These are phyloP conservation scores for Cheilosia pagana DNA, from an alignment of 2,888 invertebrate species.

Conservation along the genomic window DNA sequence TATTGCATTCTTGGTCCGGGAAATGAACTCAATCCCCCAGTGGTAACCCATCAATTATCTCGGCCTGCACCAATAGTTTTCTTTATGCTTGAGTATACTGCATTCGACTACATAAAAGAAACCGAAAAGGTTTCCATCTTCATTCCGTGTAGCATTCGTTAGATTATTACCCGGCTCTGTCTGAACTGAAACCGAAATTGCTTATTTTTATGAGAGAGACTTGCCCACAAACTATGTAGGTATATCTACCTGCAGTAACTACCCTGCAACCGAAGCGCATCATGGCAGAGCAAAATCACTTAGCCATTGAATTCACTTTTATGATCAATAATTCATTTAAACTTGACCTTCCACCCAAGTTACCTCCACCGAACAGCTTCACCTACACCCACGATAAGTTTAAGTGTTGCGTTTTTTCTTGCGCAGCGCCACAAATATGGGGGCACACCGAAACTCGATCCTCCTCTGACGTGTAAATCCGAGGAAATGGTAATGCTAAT, in stretches of 20 bases:
- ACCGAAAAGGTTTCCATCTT: conserved; percentile 34
- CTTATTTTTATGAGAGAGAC: conserved; percentile 53
- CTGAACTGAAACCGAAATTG: conserved; percentile 42
- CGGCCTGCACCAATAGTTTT: conserved; percentile 19
- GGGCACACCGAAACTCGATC: conserved; percentile 1
- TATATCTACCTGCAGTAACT: neutral
- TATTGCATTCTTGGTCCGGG: conserved; percentile 28
- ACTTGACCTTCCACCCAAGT: conserved; percentile 38
- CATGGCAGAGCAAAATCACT: conserved; percentile 55
- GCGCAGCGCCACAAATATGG: neutral
- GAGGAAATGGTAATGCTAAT: conserved; percentile 65
- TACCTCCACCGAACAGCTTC: conserved; percentile 28
- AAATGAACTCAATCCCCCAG: conserved; percentile 35
- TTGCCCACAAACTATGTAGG: conserved; percentile 19
- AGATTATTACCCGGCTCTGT: conserved; percentile 26
- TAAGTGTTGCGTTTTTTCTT: conserved; percentile 1
- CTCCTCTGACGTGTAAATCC: conserved; percentile 52
- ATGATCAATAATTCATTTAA: conserved; percentile 74
- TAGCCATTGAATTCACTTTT: conserved; percentile 71
- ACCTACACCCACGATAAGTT: conserved; percentile 41
- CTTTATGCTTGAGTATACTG: neutral
- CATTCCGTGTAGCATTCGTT: conserved; percentile 52
- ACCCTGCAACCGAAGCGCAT: conserved; percentile 23
- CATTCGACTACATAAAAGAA: conserved; percentile 38
- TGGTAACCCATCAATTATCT: conserved; percentile 53